A percentile compares a stretch with the other conserved stretches of the same genome.
Evolutionary conservation across 2,113 vertebrate species (phyloP).

Genomic region (Empidonax traillii): DNA sequence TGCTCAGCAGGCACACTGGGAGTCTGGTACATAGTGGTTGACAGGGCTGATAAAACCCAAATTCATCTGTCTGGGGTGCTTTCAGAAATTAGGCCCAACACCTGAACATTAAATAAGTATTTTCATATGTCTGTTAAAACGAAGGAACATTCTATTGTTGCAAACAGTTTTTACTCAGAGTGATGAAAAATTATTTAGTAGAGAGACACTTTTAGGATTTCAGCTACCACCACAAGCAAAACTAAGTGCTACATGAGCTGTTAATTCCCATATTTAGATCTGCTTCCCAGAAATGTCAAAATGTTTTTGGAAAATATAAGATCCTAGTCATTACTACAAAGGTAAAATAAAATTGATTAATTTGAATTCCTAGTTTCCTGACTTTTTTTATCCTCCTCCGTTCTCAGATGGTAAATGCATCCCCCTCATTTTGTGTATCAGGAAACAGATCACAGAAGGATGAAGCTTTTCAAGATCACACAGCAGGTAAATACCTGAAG

Average conservation of each 20-base stretch:
- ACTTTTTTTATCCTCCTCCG: not conserved
- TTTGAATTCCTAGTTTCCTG: not conserved
- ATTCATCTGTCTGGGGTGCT: not conserved
- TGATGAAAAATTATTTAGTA: not conserved
- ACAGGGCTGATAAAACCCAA: not conserved
- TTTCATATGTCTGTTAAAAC: not conserved
- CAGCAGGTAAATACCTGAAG: not conserved
- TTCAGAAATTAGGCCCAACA: not conserved
- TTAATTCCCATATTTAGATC: not conserved
- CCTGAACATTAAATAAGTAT: not conserved
- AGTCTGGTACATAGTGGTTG: rapidly evolving
- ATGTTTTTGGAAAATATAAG: not conserved
- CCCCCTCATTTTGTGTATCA: not conserved
- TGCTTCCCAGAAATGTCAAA: not conserved
- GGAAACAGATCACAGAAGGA: not conserved
- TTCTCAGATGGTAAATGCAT: not conserved
- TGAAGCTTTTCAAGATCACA: not conserved
- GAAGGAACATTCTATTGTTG: not conserved
- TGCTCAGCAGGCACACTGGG: not conserved
- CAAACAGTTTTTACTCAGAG: not conserved
- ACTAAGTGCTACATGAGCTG: not conserved
- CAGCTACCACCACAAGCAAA: not conserved
- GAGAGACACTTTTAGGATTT: not conserved
- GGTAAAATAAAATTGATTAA: not conserved
- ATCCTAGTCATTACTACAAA: not conserved